phyloP scores from a whole-genome alignment of 2,888 invertebrate species.

The Caenorhabditis parvicauda region DNA sequence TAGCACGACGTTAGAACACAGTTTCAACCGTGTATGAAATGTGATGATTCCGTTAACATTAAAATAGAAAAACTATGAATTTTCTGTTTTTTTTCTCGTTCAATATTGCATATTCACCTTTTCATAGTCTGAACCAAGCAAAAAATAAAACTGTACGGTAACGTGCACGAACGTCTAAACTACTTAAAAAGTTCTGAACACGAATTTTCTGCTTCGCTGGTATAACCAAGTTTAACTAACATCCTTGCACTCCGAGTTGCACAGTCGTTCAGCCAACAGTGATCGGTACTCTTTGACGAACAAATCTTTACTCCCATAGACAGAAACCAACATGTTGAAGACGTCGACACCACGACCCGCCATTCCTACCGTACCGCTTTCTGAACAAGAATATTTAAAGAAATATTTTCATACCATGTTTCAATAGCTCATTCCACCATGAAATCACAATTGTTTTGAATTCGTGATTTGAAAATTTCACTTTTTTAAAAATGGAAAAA shows the following conservation, averaged over 20 bases:
- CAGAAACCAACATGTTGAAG: constrained; percentile 94
- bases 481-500: too few species aligned
- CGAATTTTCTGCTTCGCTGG: not conserved
- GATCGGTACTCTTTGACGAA: constrained; percentile 97
- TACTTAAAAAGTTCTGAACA: not conserved
- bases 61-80: not conserved
- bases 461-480: too few species aligned
- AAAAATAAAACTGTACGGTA: too few species aligned
- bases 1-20: not conserved
- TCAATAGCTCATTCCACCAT: too few species aligned
- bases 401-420: too few species aligned
- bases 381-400: too few species aligned
- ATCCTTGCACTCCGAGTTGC: constrained; percentile 63
- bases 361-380: constrained; percentile 17
- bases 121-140: too few species aligned
- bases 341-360: constrained; percentile 78
- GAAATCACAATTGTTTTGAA: not conserved
- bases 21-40: too few species aligned
- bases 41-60: too few species aligned
- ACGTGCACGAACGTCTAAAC: too few species aligned
- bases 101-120: too few species aligned
- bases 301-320: constrained; percentile 94
- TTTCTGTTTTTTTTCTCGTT: not conserved
- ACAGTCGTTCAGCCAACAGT: constrained; percentile 82
- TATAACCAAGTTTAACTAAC: constrained; percentile 20